Conservation (phyloP, 2,888 invertebrate genomes). For the Rhagonycha lutea region DNA sequence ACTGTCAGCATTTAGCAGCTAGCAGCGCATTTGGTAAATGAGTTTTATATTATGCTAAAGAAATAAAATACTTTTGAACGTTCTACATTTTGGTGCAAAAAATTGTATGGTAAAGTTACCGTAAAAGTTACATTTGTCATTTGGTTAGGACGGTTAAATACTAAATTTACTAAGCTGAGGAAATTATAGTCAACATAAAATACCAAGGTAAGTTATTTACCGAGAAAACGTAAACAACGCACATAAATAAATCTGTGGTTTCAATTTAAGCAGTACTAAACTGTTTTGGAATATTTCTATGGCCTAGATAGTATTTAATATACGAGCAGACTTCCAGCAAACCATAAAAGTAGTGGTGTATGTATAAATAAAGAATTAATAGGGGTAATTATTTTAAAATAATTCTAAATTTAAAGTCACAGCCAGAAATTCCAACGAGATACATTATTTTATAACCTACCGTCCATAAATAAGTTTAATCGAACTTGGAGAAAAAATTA, state of each 20-base stretch:
- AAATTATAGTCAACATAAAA: constrained; percentile 13
- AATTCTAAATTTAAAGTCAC: no score
- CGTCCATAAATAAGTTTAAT: no score
- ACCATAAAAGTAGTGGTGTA: neutral
- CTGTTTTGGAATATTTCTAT: neutral
- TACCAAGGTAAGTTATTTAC: constrained; percentile 12
- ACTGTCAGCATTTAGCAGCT: constrained; percentile 15
- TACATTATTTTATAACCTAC: no score
- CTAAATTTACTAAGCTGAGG: constrained; percentile 11
- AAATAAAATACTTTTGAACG: constrained; percentile 4
- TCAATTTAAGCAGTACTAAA: constrained; percentile 18
- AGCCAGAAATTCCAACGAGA: no score
- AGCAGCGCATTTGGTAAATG: constrained; percentile 15
- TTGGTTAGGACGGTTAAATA: constrained; percentile 10
- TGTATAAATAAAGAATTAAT: neutral
- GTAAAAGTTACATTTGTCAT: constrained; percentile 21
- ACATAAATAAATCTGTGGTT: constrained; percentile 22
- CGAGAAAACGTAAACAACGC: constrained; percentile 10
- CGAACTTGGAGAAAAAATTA: no score
- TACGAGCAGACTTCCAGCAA: neutral
- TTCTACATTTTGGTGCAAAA: constrained; percentile 5
- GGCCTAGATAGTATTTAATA: neutral
- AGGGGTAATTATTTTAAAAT: neutral
- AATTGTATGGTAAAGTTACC: constrained; percentile 11
- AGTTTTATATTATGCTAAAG: constrained; percentile 16